These are phyloP conservation scores for Scaptodrosophila lebanonensis DNA, from an alignment of 1,140 invertebrate species.

Conservation along the genomic window DNA sequence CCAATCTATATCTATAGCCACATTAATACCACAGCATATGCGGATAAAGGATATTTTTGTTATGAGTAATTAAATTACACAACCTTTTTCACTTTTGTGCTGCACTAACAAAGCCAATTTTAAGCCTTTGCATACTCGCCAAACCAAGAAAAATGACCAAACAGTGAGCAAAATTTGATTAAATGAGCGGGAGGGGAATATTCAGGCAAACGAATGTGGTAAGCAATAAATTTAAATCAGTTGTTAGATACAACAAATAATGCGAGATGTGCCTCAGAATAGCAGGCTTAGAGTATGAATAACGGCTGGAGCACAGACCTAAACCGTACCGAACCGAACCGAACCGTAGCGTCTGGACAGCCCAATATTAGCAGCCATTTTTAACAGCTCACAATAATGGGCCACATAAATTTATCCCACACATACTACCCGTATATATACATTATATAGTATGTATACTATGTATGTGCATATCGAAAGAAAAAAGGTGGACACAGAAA, in stretches of 20 bases:
- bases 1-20: too few relatives aligned
- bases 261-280: background rate
- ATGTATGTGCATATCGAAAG: background rate
- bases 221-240: constrained; percentile 69
- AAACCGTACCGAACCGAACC: too few relatives aligned
- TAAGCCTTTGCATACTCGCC: too few relatives aligned
- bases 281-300: background rate
- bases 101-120: constrained; percentile 34
- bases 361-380: constrained; percentile 62
- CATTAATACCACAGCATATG: too few relatives aligned
- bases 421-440: background rate
- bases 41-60: constrained; percentile 12
- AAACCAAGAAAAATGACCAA: too few relatives aligned
- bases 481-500: constrained; percentile 1
- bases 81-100: constrained; percentile 23
- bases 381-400: constrained; percentile 66
- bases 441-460: background rate
- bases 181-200: constrained; percentile 50
- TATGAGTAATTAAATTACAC: constrained; percentile 41
- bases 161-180: constrained; percentile 51
- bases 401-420: background rate
- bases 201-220: background rate
- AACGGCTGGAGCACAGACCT: too few relatives aligned
- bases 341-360: background rate
- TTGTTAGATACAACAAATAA: constrained; percentile 62